Evolutionary conservation across 2,888 invertebrate genomes (phyloP).

Genomic region (Horisme vitalbata): DNA sequence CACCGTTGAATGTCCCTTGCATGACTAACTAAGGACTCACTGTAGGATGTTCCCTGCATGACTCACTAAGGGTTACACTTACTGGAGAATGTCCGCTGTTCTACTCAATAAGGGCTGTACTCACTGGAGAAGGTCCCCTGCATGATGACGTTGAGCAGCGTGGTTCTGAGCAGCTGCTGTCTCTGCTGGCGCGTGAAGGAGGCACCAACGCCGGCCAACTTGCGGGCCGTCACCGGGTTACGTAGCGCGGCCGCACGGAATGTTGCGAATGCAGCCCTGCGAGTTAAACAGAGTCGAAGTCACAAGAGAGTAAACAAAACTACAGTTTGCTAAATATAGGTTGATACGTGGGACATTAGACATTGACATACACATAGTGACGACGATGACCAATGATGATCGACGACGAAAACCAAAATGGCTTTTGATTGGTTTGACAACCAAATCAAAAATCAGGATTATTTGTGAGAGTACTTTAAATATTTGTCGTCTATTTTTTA

Average conservation of each 20-base stretch:
- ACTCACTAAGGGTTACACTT: too few species aligned
- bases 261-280: conserved; percentile 66
- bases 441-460: too few species aligned
- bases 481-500: too few species aligned
- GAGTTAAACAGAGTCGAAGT: conserved; percentile 1
- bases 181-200: conserved; percentile 71
- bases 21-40: not conserved
- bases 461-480: too few species aligned
- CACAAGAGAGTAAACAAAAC: too few species aligned
- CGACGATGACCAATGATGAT: too few species aligned
- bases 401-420: too few species aligned
- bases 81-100: not conserved
- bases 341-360: too few species aligned
- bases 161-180: conserved; percentile 58
- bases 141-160: conserved; percentile 69
- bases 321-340: too few species aligned
- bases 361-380: too few species aligned
- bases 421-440: too few species aligned
- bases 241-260: conserved; percentile 67
- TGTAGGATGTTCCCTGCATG: too few species aligned
- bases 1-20: not conserved
- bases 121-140: conserved; percentile 69
- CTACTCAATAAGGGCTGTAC: conserved; percentile 22
- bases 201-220: conserved; percentile 68
- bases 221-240: conserved; percentile 58